Base-by-base conservation (phyloP, 2,113 vertebrate species). In the Pterocles orientalis region DNA sequence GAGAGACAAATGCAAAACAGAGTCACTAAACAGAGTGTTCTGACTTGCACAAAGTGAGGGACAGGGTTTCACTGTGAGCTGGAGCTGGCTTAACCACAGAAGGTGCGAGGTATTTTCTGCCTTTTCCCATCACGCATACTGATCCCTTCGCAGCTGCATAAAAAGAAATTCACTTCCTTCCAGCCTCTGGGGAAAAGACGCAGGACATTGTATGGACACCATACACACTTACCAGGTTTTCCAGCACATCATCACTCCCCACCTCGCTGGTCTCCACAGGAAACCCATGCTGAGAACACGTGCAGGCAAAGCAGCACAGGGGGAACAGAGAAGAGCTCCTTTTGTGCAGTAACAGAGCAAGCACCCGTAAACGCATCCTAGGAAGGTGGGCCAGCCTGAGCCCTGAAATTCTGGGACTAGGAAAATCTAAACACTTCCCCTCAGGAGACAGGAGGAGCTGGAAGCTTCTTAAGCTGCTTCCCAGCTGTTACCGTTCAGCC, bases 281-380 rank as follows among this genome's bases (percentile, higher is more conserved):
- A 86, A 80, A 8, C 43, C 61, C 16, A 24, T 1, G 7, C 24
- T 7, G 23, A 60, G 25, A 33, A 43, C 54, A 26, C 0, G 1
- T 5, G 43, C 20, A 56, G 39, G 79, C 20, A 54, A 60, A 66
- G 53, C 60, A 25, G 53, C 48, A 31, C 23, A 41, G 41, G 25
- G 48, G 26, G 17, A n/a, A 23, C 23, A 62, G 23, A 57, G 47
- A 47, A 34, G 14, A 34, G 36, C 62, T 76, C 39, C 71, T 79
- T 8, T 43, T 41, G 41, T 8, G 4, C 45, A 34, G 29, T 23
- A 57, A n/a, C 0, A 12, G 10, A 33, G 31, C 45, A 45, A 70
- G 50, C 10, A 8, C 0, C 14, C 2, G 2, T 8, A 70, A n/a
- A 36, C 0, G 9, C 3, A 4, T 7, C 24, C 50, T 4, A 31